Evolutionary conservation across 2,888 invertebrate genomes (phyloP), one percentile per base, ranked within the genome.

Genomic region (Graphium colonna): DNA sequence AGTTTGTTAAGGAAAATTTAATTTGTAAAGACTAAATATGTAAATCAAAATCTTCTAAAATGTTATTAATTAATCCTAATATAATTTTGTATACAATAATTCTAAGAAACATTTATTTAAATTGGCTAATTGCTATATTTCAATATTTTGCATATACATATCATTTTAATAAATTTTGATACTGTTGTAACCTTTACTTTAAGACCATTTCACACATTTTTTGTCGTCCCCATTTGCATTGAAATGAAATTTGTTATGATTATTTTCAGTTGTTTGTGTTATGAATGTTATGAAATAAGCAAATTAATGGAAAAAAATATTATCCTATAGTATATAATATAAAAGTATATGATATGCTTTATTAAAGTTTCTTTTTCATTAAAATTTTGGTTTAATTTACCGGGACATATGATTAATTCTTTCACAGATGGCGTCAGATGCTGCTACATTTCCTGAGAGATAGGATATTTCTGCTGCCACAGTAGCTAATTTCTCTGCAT

Each of bases 401-500:
- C 88, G 87, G 75, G 70, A 74, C 16, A 84, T 86, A 67, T 90
- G 87, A 33, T 85, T 82, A 54, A 91, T 86, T 58, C 90, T 77
- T 63, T 91, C 91, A 62, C 91, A 91, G 51, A 91, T 86, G 8
- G 89, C 86, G 69, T 90, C 89, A 42, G 91, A 91, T 18, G 89
- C 90, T 40, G 77, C 83, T 59, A 83, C 80, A 56, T 91, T 91
- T 44, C 91, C 91, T 9, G 91, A 88, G 9, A 91, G 63, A 61
- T 81, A 91, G 42, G 91, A 90, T 65, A 91, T 82, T 70, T 91
- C 91, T 48, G 91, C 91, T 44, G 90, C 83, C 13, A 80, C 78
- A 56, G 89, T 90, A 47, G 91, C 91, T 57, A 91, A 59, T 67
- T 89, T 91, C 63, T 91, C 90, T 44, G 91, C 91, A 79, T 91